These are phyloP conservation scores for Pedicia rivosa DNA, from an alignment of 2,888 invertebrate species.

Conservation along the genomic window DNA sequence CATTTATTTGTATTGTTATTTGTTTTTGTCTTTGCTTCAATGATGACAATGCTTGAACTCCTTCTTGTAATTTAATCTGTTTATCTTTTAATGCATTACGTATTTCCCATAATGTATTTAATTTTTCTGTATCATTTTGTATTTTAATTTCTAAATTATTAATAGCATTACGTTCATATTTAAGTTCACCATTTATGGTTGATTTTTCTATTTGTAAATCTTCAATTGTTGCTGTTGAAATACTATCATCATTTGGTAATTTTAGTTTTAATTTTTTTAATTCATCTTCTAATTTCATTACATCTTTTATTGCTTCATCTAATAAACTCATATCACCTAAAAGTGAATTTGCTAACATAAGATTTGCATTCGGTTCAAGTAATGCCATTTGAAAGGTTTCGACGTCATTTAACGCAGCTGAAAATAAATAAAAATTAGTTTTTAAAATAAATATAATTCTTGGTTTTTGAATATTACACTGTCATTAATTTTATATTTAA, in stretches of 20 bases:
- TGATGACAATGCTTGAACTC: constrained; percentile 32
- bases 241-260: no score
- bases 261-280: constrained; percentile 32
- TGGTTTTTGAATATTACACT: no score
- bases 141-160: constrained; percentile 35
- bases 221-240: constrained; percentile 21
- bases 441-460: no score
- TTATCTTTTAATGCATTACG: constrained; percentile 39
- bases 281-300: constrained; percentile 30
- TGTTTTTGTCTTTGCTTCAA: constrained; percentile 21
- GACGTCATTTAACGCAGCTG: constrained; percentile 18
- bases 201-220: constrained; percentile 36
- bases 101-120: no score
- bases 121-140: no score
- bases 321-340: constrained; percentile 60
- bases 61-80: constrained; percentile 48
- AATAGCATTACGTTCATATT: constrained; percentile 29
- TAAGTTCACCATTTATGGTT: constrained; percentile 32
- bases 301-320: constrained; percentile 48
- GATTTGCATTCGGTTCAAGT: constrained; percentile 37
- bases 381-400: constrained; percentile 28
- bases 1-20: constrained; percentile 16
- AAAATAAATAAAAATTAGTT: no score
- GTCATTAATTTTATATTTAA: no score
- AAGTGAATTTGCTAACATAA: constrained; percentile 40